Conservation (phyloP, 2,888 invertebrate species). For the Synergus gifuensis region DNA sequence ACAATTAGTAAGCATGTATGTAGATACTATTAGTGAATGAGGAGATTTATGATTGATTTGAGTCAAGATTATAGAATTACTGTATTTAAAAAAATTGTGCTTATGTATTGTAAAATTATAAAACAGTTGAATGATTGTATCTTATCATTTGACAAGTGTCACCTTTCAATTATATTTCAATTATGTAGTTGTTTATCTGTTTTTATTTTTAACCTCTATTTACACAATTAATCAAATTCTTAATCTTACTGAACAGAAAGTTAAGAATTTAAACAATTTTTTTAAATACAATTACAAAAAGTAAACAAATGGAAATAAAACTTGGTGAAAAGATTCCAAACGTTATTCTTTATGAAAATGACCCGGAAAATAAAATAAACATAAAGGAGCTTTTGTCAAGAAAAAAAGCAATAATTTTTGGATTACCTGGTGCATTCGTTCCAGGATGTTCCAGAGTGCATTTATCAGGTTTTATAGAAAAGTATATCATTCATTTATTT, state of each 20-base stretch:
- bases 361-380: background rate
- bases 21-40: background rate
- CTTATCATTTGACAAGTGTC: background rate
- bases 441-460: background rate
- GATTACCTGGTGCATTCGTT: background rate
- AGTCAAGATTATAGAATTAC: background rate
- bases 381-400: background rate
- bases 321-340: background rate
- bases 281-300: background rate
- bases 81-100: background rate
- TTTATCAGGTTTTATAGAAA: slow-evolving; percentile 7
- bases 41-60: background rate
- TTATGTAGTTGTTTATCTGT: background rate
- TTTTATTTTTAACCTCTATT: background rate
- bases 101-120: background rate
- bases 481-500: background rate
- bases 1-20: background rate
- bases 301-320: slow-evolving; percentile 23
- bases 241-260: background rate
- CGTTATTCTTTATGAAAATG: background rate
- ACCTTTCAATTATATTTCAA: background rate
- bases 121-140: background rate
- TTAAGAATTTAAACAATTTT: background rate
- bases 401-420: background rate
- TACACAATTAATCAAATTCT: background rate